A percentile compares a stretch with the other conserved stretches of the same genome.
These are phyloP conservation scores for Beaufortia kweichowensis DNA, from an alignment of 2,113 vertebrate genomes.

Conservation along the genomic window DNA sequence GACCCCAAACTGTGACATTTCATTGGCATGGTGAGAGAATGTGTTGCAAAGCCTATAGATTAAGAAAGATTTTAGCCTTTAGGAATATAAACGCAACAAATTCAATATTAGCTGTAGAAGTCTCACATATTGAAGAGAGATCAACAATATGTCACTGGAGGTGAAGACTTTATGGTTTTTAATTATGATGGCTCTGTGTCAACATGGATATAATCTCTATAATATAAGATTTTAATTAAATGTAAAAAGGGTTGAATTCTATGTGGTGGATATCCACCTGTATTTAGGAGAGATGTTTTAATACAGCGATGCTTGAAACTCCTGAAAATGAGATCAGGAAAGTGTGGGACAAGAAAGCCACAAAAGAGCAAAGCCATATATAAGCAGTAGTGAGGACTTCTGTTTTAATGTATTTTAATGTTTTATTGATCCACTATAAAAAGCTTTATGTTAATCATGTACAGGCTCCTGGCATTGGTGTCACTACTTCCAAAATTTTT, in stretches of 20 bases:
- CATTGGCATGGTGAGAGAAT: neutral
- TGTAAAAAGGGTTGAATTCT: neutral
- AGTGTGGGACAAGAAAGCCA: neutral
- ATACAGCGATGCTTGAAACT: neutral
- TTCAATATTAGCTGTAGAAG: neutral
- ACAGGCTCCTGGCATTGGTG: conserved; percentile 2
- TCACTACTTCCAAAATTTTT: conserved; percentile 11
- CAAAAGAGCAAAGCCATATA: conserved; percentile 36
- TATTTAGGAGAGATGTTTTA: conserved; percentile 8
- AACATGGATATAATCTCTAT: conserved; percentile 31
- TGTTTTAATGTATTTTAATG: conserved; percentile 4
- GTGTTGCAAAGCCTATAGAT: neutral
- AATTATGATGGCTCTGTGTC: neutral
- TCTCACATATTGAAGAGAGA: neutral
- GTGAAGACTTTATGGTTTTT: neutral
- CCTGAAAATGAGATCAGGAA: conserved; percentile 10
- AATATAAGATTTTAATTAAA: conserved; percentile 5
- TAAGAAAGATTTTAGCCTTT: too few relatives aligned
- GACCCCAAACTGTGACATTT: conserved; percentile 55
- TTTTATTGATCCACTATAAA: conserved; percentile 14
- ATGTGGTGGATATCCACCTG: neutral
- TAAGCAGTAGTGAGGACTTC: conserved; percentile 1
- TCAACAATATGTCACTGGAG: neutral
- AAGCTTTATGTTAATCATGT: conserved; percentile 35
- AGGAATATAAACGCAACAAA: neutral